Percentiles rank a stretch among this genome's conserved stretches.
These are phyloP conservation scores for Megaceryle torquata DNA, from an alignment of 2,113 vertebrate species.

Conservation along the genomic window DNA sequence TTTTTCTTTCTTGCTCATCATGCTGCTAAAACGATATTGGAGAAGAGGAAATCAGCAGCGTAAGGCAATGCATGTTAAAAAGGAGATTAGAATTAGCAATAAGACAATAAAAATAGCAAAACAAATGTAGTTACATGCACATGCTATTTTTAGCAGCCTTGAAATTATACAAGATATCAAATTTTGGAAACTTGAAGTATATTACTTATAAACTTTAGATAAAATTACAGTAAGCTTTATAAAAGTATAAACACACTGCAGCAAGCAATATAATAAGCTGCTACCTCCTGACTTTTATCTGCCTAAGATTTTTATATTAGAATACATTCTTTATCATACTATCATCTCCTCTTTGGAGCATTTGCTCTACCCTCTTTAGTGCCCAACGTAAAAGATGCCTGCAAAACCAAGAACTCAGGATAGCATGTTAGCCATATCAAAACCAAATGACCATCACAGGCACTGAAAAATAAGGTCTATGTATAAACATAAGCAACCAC, in stretches of 20 bases:
- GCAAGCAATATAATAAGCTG: background rate
- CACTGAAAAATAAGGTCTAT: background rate
- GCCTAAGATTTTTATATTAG: background rate
- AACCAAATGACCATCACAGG: background rate
- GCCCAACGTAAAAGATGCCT: background rate
- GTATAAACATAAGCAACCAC: background rate
- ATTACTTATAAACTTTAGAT: background rate
- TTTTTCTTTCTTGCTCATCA: background rate
- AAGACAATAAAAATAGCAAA: background rate
- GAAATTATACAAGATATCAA: background rate
- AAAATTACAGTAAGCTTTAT: background rate
- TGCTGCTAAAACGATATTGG: background rate
- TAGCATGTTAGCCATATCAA: background rate
- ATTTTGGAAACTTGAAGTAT: no score
- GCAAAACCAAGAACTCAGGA: background rate
- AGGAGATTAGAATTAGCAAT: background rate
- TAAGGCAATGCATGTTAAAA: background rate
- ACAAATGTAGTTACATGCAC: background rate
- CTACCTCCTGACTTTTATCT: background rate
- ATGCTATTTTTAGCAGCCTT: background rate
- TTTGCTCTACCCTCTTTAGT: background rate
- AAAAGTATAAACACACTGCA: background rate
- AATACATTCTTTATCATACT: background rate
- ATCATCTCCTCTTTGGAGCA: background rate
- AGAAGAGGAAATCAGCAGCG: background rate